phyloP scores from a whole-genome alignment of 2,888 invertebrate genomes.

The Eupithecia dodoneata region DNA sequence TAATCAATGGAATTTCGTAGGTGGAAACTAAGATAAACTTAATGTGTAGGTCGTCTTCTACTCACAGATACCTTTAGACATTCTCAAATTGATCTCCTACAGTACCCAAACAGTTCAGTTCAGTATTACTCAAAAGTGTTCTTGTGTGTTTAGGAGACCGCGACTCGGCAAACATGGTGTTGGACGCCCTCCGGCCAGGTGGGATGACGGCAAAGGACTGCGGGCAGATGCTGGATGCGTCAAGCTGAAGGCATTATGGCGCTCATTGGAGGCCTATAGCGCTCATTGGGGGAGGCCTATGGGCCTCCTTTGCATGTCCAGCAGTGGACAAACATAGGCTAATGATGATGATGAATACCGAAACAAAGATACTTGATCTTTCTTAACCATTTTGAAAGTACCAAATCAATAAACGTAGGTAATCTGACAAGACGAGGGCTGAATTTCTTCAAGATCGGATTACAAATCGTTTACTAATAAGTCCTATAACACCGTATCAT shows the following conservation, averaged over 20 bases:
- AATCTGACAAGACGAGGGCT: slow-evolving; percentile 53
- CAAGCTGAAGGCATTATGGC: too few relatives aligned
- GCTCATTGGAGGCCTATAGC: too few relatives aligned
- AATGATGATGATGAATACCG: too few relatives aligned
- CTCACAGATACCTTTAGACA: background rate
- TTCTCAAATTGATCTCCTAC: background rate
- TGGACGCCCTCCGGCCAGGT: too few relatives aligned
- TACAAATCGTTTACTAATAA: slow-evolving; percentile 74
- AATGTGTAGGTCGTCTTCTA: slow-evolving; percentile 30
- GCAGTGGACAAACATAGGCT: too few relatives aligned
- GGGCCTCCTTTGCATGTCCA: too few relatives aligned
- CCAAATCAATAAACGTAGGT: slow-evolving; percentile 26
- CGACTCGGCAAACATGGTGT: too few relatives aligned
- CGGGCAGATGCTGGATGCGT: too few relatives aligned
- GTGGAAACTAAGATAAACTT: slow-evolving; percentile 17
- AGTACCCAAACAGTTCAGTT: background rate
- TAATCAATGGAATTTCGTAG: slow-evolving; percentile 8
- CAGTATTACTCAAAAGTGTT: too few relatives aligned
- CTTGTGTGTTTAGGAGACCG: too few relatives aligned
- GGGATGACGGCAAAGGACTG: too few relatives aligned
- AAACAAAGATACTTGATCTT: background rate
- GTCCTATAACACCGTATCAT: slow-evolving; percentile 60
- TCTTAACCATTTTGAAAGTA: slow-evolving; percentile 17
- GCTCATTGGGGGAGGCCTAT: too few relatives aligned
- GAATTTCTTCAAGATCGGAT: slow-evolving; percentile 67